Percentiles rank a stretch among this genome's conserved stretches.
Evolutionary conservation across 2,113 vertebrate species (phyloP).

Genomic region (Sinocyclocheilus anophthalmus): DNA sequence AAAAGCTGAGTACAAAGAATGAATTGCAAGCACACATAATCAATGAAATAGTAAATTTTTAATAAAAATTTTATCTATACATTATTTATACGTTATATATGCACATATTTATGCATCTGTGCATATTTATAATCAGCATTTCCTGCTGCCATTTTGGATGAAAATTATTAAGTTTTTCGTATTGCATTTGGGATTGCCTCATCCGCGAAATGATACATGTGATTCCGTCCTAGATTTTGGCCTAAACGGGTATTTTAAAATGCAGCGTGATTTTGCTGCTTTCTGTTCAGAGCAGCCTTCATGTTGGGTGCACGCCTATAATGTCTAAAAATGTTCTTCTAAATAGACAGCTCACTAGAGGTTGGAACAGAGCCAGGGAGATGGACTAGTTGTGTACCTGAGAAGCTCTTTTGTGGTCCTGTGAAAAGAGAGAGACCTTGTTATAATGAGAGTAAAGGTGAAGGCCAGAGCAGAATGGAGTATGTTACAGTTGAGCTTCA

Average conservation of each 20-base stretch:
- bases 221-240: neutral
- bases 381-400: neutral
- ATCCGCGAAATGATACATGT: neutral
- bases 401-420: conserved; percentile 7
- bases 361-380: neutral
- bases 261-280: neutral
- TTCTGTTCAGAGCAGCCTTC: neutral
- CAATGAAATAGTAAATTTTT: neutral
- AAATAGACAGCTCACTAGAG: conserved; percentile 5
- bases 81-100: neutral
- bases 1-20: neutral
- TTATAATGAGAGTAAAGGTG: neutral
- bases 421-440: conserved; percentile 4
- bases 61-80: neutral
- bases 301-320: neutral
- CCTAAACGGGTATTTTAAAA: neutral
- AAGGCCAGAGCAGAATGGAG: conserved; percentile 6
- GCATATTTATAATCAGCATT: neutral
- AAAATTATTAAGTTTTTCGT: neutral
- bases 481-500: conserved; percentile 18
- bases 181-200: neutral
- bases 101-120: neutral
- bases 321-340: neutral
- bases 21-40: neutral
- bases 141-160: neutral